These are phyloP conservation scores for Dromaius novaehollandiae DNA, from an alignment of 2,113 vertebrate genomes.

Conservation along the genomic window DNA sequence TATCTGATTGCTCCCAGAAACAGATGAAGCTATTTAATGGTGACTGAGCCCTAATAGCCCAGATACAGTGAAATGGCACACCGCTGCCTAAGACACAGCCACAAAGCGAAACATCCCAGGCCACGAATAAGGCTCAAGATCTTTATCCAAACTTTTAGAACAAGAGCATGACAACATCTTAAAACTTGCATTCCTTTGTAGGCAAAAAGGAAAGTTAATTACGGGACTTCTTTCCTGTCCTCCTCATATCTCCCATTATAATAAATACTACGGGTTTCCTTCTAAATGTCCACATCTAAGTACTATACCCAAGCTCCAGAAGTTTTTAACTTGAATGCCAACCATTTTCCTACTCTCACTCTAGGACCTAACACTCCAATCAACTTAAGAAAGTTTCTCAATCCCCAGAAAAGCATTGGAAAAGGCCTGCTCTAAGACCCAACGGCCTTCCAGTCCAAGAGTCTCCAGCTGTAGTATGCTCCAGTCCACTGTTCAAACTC, in stretches of 20 bases:
- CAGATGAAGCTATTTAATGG: background rate
- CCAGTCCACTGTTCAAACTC: background rate
- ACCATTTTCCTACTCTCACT: background rate
- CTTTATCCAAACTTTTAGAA: background rate
- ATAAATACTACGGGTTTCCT: background rate
- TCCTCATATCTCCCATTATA: background rate
- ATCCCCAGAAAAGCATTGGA: background rate
- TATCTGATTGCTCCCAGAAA: slow-evolving; percentile 19
- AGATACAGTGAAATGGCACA: background rate
- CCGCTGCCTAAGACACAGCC: background rate
- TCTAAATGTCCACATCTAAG: background rate
- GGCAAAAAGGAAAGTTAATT: background rate
- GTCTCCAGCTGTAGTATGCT: fast-evolving
- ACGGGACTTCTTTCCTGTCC: background rate
- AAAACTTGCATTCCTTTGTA: background rate
- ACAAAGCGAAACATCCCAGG: background rate
- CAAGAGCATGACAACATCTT: background rate
- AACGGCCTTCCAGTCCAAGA: background rate
- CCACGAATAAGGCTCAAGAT: background rate
- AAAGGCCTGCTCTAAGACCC: background rate
- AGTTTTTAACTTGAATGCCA: background rate
- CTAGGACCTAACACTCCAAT: background rate
- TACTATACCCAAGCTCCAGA: background rate
- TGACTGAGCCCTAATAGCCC: background rate
- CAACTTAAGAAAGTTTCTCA: background rate